Percentiles rank a stretch among this genome's conserved stretches.
These are phyloP conservation scores for Marcusenius ussheri DNA, from an alignment of 2,113 vertebrate species.

Conservation along the genomic window DNA sequence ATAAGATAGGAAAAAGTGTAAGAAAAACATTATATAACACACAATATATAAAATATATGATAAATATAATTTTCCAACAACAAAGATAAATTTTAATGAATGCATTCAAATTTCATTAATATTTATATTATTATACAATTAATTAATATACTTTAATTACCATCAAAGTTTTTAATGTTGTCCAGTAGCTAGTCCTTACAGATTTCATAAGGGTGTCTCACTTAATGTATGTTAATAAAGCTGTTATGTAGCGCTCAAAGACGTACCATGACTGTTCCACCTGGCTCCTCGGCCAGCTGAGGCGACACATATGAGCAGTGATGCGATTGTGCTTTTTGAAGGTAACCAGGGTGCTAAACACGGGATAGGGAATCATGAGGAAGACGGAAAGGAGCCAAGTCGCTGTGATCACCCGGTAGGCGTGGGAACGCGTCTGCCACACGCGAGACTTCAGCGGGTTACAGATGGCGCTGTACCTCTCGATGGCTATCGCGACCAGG, in stretches of 20 bases:
- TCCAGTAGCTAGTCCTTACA: not conserved
- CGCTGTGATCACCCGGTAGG: slow-evolving; percentile 77
- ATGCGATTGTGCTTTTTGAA: slow-evolving; percentile 49
- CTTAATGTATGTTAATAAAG: not conserved
- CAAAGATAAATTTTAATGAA: not conserved
- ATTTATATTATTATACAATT: not conserved
- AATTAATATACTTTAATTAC: not conserved
- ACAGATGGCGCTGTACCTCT: slow-evolving; percentile 93
- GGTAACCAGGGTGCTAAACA: slow-evolving; percentile 62
- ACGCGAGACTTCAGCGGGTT: slow-evolving; percentile 82
- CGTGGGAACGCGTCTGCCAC: slow-evolving; percentile 91
- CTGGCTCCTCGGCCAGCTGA: slow-evolving; percentile 65
- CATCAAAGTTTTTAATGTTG: not conserved
- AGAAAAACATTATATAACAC: not conserved
- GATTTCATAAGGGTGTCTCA: not conserved
- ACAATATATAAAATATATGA: not conserved
- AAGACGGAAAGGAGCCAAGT: slow-evolving; percentile 79
- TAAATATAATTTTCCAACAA: not conserved
- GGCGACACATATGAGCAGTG: slow-evolving; percentile 63
- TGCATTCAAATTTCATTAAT: not conserved
- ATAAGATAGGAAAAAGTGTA: not conserved
- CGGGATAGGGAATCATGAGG: slow-evolving; percentile 84
- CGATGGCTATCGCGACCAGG: slow-evolving; percentile 89
- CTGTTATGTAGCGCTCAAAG: no score
- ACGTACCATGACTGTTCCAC: slow-evolving; percentile 80